Percentiles rank a stretch among this genome's conserved stretches.
These are phyloP conservation scores for Steatocranus sp. DNA, from an alignment of 2,797 vertebrate genomes.

Conservation along the genomic window DNA sequence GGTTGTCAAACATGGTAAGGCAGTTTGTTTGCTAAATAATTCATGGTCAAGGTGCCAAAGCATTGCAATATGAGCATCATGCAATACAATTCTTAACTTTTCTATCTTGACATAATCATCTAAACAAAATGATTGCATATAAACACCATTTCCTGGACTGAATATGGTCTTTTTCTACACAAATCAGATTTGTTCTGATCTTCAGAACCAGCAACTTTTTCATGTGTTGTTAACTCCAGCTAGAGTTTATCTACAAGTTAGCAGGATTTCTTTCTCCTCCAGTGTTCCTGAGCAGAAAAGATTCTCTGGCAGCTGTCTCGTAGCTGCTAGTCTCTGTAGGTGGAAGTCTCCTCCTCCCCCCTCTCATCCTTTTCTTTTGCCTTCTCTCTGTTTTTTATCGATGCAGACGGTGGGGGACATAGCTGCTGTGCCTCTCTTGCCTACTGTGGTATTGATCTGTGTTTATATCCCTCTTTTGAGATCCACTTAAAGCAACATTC, in stretches of 20 bases:
- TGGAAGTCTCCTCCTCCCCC: not conserved
- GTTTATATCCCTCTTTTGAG: conserved; percentile 25
- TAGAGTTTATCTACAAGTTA: not conserved
- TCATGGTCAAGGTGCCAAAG: not conserved
- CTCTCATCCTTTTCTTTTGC: not conserved
- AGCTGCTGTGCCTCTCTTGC: conserved; percentile 18
- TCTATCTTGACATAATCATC: not conserved
- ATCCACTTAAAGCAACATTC: conserved; percentile 14
- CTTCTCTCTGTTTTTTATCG: conserved; percentile 12
- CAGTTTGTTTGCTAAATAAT: not conserved
- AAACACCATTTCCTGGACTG: not conserved
- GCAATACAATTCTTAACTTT: not conserved
- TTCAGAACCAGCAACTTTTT: not conserved
- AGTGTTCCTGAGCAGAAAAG: not conserved
- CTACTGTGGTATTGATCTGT: conserved; percentile 44
- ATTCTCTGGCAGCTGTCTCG: conserved; percentile 1
- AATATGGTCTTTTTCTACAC: not conserved
- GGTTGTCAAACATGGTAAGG: not conserved
- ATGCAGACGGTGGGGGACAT: conserved; percentile 12
- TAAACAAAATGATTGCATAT: not conserved
- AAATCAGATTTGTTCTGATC: not conserved
- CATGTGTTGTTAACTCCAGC: not conserved
- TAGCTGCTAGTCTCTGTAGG: not conserved
- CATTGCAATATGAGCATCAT: not conserved
- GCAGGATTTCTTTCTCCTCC: not conserved